Evolutionary conservation across 2,797 vertebrate genomes (phyloP), one percentile per base, ranked within the genome.

Genomic region (Sebastes miniatus): DNA sequence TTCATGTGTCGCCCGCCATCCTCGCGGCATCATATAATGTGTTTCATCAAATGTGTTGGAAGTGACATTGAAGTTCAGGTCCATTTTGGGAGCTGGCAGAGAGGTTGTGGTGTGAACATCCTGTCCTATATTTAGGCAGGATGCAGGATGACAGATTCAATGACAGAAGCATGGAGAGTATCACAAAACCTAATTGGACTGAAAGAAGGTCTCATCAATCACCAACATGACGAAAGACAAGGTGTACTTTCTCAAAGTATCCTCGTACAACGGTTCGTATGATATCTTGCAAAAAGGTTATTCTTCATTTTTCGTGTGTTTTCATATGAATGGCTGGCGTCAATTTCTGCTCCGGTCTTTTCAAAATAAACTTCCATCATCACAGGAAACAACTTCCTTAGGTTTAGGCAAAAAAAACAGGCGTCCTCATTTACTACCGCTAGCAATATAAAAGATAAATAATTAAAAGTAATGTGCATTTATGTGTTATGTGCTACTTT

Each of bases 21-120:
- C 70, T 80, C 29, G 25, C 8, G 20, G 22, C 72, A 29, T 75
- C 29, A 61, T 73, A 13, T 58, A 47, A 89, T 80, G 83, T 84
- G 79, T 88, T 87, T 86, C 84, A 90, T 90, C 76, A 88, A 63
- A 83, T 29, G 64, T 82, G 83, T 81, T 29, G 39, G 69, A 76
- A 76, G 68, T 52, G 61, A 72, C 64, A 73, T 7, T 58, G 54
- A n/a, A 66, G 62, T 68, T 62, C 57, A 57, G 39, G 36, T 71
- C 50, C 52, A 67, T 69, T 84, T 58, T 43, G 4, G 20, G 39
- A 54, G 12, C 56, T 16, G 64, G 64, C 70, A 43, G 70, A 61
- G 32, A 39, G 24, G 56, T 22, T 32, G 43, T 18, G 24, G 10
- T 68, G 22, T 68, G 61, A 14, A 61, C 36, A 14, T 77, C 32